Conservation (phyloP, 2,797 vertebrate species). For the Scyliorhinus canicula region DNA sequence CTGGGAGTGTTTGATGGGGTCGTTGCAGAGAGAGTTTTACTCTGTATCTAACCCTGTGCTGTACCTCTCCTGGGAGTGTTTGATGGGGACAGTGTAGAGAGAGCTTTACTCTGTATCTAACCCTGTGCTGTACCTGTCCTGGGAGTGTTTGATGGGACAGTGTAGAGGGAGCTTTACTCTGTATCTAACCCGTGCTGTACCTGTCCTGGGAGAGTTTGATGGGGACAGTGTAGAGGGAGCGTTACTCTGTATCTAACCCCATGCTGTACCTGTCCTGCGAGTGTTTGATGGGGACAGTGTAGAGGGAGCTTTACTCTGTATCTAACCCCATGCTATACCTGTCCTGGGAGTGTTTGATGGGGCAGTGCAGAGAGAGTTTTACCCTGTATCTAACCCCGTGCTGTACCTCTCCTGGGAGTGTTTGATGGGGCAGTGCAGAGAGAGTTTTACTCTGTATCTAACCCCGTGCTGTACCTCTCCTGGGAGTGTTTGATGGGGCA, state of each 20-base stretch:
- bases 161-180: neutral
- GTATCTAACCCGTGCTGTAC: neutral
- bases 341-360: neutral
- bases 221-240: neutral
- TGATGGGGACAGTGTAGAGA: neutral
- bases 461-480: neutral
- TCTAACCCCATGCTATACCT: neutral
- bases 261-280: neutral
- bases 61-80: neutral
- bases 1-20: neutral
- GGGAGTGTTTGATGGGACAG: neutral
- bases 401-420: neutral
- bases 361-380: neutral
- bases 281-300: neutral
- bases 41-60: neutral
- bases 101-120: conserved; percentile 3
- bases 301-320: neutral
- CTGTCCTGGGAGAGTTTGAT: neutral
- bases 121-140: neutral
- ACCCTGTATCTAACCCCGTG: neutral
- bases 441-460: neutral
- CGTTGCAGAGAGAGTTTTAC: neutral
- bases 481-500: neutral
- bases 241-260: neutral
- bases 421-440: neutral